A percentile compares a stretch with the other conserved stretches of the same genome.
phyloP scores from a whole-genome alignment of 2,888 invertebrate species.

The Dione vanillae region DNA sequence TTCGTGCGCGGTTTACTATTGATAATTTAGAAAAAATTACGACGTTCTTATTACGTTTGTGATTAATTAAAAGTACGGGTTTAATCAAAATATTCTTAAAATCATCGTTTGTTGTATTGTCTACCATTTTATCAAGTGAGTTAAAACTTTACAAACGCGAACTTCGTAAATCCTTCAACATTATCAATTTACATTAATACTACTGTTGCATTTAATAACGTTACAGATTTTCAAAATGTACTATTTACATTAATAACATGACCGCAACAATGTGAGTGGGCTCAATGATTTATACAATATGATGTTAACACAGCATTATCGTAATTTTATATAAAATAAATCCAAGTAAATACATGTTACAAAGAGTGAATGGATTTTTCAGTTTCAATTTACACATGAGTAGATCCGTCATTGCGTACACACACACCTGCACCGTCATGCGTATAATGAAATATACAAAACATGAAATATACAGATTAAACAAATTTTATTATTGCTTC shows the following conservation, averaged over 20 bases:
- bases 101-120: constrained; percentile 1
- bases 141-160: background rate
- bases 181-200: constrained; percentile 16
- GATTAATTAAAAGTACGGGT: background rate
- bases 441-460: background rate
- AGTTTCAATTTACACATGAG: constrained; percentile 3
- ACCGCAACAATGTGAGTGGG: background rate
- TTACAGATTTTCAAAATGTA: background rate
- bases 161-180: constrained; percentile 6
- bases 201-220: background rate
- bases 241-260: background rate
- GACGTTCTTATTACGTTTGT: background rate
- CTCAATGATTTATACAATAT: background rate
- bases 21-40: constrained; percentile 6
- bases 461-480: background rate
- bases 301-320: background rate
- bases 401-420: background rate
- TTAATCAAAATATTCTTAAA: background rate
- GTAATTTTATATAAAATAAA: background rate
- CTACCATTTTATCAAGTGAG: background rate
- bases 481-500: constrained; percentile 14
- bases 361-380: background rate
- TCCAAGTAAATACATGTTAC: background rate
- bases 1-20: background rate
- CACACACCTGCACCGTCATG: constrained; percentile 3